Conservation (phyloP, 2,113 vertebrate genomes). For the Callithrix jacchus region DNA sequence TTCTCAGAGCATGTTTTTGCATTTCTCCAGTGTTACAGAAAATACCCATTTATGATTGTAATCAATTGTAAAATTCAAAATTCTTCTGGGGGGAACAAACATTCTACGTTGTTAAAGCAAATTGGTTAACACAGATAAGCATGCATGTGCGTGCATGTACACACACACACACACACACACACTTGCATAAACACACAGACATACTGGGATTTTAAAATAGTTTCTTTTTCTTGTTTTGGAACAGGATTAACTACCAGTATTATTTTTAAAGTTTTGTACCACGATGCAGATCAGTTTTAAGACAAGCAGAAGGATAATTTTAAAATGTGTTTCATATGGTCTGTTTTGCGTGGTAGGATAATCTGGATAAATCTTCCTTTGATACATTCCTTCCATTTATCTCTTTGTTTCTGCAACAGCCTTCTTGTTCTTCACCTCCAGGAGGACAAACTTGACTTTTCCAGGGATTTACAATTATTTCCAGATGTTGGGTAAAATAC, state of each 20-base stretch:
- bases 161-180: too few relatives aligned
- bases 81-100: neutral
- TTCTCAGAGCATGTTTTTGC: neutral
- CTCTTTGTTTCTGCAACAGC: neutral
- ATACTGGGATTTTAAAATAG: constrained; percentile 29
- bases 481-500: constrained; percentile 56
- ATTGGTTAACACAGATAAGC: neutral
- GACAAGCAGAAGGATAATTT: constrained; percentile 41
- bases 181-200: neutral
- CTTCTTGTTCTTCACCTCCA: neutral
- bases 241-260: neutral
- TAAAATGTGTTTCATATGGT: constrained; percentile 46
- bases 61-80: constrained; percentile 46
- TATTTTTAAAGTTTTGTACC: constrained; percentile 61
- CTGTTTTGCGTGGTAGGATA: neutral
- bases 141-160: neutral
- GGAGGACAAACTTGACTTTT: constrained; percentile 40
- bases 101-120: constrained; percentile 39
- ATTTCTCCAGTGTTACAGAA: neutral
- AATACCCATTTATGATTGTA: neutral
- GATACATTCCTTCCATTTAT: constrained; percentile 46
- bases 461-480: constrained; percentile 61
- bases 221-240: constrained; percentile 53
- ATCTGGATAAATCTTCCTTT: constrained; percentile 32
- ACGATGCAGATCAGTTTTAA: constrained; percentile 48